phyloP scores from a whole-genome alignment of 2,888 invertebrate species.

The Cylloceria caligata region DNA sequence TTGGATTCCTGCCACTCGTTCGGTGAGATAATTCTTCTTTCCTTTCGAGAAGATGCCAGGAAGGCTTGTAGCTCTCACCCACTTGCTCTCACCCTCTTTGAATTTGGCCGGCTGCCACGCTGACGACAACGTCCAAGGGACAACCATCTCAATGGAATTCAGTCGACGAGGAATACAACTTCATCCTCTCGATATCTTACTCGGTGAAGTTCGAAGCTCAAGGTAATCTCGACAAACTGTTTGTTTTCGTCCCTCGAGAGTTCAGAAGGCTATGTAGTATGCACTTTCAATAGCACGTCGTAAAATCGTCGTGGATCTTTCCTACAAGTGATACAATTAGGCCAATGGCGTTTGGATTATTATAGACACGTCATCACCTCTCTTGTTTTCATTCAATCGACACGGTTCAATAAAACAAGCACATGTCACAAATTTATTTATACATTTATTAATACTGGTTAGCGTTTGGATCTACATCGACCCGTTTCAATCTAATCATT shows the following conservation, averaged over 20 bases:
- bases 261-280: not conserved
- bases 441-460: too few species aligned
- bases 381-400: not conserved
- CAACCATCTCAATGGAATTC: too few species aligned
- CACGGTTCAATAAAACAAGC: not conserved
- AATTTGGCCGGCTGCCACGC: constrained; percentile 30
- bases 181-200: constrained; percentile 22
- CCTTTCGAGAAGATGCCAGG: constrained; percentile 11
- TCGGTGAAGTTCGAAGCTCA: not conserved
- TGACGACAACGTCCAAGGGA: not conserved
- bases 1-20: constrained; percentile 58
- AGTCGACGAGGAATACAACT: constrained; percentile 9
- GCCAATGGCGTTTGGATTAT: constrained; percentile 38
- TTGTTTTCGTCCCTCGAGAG: not conserved
- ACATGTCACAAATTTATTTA: too few species aligned
- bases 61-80: not conserved
- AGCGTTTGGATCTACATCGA: too few species aligned
- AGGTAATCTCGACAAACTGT: constrained; percentile 8
- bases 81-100: constrained; percentile 33
- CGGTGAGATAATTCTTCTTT: constrained; percentile 28
- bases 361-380: not conserved
- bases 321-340: constrained; percentile 50
- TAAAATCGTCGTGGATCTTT: constrained; percentile 53
- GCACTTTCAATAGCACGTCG: constrained; percentile 16
- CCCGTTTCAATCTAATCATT: too few species aligned